A percentile compares a stretch with the other conserved stretches of the same genome.
phyloP scores from a whole-genome alignment of 1,140 invertebrate genomes.

The Hirudo medicinalis region DNA sequence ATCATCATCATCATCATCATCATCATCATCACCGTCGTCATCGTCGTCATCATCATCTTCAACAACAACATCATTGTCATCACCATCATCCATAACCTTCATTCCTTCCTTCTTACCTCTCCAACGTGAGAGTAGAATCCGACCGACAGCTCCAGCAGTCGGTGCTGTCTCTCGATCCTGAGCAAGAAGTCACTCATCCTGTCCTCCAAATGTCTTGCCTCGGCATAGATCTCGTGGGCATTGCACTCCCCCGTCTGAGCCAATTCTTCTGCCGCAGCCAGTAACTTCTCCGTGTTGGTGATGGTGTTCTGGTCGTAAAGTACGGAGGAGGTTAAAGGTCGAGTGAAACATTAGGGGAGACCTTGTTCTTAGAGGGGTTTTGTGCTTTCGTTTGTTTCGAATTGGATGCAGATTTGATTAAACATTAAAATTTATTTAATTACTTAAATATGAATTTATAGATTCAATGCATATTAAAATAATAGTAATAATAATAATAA shows the following conservation, averaged over 20 bases:
- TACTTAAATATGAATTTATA: no score
- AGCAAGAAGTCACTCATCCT: conserved; percentile 76
- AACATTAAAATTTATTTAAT: no score
- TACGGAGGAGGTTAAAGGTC: no score
- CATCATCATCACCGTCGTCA: background rate
- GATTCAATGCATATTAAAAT: no score
- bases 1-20: background rate
- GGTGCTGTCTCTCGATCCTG: conserved; percentile 78
- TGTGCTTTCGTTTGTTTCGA: no score
- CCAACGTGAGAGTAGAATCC: conserved; percentile 90
- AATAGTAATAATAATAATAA: no score
- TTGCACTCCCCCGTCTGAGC: conserved; percentile 90
- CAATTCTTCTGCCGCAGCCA: conserved; percentile 85
- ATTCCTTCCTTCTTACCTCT: conserved; percentile 68
- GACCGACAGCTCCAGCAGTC: conserved; percentile 78
- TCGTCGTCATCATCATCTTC: background rate
- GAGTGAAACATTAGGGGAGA: no score
- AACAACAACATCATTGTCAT: background rate
- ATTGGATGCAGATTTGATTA: no score
- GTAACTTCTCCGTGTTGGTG: conserved; percentile 90
- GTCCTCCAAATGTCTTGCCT: conserved; percentile 72
- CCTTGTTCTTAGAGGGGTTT: no score
- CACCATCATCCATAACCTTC: no score
- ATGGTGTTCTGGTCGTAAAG: conserved; percentile 96
- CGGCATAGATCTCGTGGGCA: conserved; percentile 81